phyloP scores from a whole-genome alignment of 2,113 vertebrate species.

The Crotalus helleri region DNA sequence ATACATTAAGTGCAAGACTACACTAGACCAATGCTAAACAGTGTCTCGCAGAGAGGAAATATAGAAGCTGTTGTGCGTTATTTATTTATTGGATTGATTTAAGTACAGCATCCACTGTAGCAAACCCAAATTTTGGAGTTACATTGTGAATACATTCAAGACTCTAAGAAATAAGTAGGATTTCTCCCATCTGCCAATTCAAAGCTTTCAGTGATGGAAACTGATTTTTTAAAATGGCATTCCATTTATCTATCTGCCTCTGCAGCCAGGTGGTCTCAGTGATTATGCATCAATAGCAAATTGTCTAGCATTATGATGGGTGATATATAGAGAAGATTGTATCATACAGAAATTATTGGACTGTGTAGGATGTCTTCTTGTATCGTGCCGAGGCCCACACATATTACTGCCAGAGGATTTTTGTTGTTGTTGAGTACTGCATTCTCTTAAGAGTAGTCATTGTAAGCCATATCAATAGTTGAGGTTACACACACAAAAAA shows the following conservation, averaged over 20 bases:
- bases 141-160: slow-evolving; percentile 13
- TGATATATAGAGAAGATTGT: not conserved
- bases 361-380: not conserved
- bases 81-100: slow-evolving; percentile 23
- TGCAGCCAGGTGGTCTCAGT: not conserved
- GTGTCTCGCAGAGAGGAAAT: slow-evolving; percentile 14
- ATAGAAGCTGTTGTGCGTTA: slow-evolving; percentile 11
- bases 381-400: not conserved
- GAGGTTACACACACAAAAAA: not conserved
- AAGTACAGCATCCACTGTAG: slow-evolving; percentile 1
- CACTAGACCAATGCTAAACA: not conserved
- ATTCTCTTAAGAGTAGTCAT: not conserved
- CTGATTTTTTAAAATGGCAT: not conserved
- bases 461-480: not conserved
- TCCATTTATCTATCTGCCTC: not conserved
- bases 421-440: not conserved
- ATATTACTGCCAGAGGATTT: not conserved
- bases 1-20: slow-evolving; percentile 20
- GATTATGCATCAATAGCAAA: slow-evolving; percentile 2
- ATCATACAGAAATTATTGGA: not conserved
- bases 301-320: not conserved
- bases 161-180: not conserved
- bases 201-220: slow-evolving; percentile 1
- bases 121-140: not conserved
- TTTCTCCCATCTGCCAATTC: slow-evolving; percentile 9